Evolutionary conservation across 2,888 invertebrate species (phyloP).

Genomic region (Crocallis elinguaria): DNA sequence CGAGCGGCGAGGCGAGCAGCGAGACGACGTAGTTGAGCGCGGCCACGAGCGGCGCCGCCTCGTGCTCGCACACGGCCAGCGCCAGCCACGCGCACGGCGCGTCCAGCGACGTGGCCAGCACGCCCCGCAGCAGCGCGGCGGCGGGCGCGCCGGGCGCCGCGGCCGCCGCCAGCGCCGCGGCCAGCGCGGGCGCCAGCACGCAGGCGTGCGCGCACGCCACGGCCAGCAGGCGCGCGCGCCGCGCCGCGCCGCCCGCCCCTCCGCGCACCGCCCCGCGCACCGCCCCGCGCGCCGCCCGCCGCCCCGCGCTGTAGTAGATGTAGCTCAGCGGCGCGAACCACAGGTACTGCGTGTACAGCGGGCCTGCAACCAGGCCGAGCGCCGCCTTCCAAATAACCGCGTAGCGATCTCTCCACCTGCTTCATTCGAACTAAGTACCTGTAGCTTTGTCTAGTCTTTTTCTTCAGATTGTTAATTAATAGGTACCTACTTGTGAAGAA

Average conservation of each 20-base stretch:
- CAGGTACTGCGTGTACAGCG: slow-evolving; percentile 52
- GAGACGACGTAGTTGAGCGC: slow-evolving; percentile 46
- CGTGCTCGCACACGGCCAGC: slow-evolving; percentile 51
- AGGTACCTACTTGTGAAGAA: too few species aligned
- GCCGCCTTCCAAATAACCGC: not conserved
- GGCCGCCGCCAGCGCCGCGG: slow-evolving; percentile 17
- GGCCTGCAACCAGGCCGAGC: slow-evolving; percentile 52
- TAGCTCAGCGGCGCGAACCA: slow-evolving; percentile 50
- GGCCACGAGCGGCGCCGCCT: slow-evolving; percentile 42
- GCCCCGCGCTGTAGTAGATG: slow-evolving; percentile 55
- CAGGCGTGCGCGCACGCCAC: slow-evolving; percentile 42
- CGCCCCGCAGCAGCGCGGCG: slow-evolving; percentile 31
- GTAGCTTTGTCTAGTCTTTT: too few species aligned
- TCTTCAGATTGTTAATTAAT: too few species aligned
- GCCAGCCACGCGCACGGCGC: slow-evolving; percentile 70
- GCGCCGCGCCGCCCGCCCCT: slow-evolving; percentile 19
- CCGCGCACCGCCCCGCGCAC: slow-evolving; percentile 24
- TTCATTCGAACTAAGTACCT: too few species aligned
- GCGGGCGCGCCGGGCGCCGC: slow-evolving; percentile 9
- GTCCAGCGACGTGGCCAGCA: slow-evolving; percentile 59
- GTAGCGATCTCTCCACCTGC: too few species aligned
- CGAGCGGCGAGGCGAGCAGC: slow-evolving; percentile 55
- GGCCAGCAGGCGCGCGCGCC: slow-evolving; percentile 31
- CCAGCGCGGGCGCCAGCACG: slow-evolving; percentile 37
- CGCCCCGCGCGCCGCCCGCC: slow-evolving; percentile 31